Conservation (phyloP, 2,797 vertebrate genomes). For the Borostomias antarcticus region DNA sequence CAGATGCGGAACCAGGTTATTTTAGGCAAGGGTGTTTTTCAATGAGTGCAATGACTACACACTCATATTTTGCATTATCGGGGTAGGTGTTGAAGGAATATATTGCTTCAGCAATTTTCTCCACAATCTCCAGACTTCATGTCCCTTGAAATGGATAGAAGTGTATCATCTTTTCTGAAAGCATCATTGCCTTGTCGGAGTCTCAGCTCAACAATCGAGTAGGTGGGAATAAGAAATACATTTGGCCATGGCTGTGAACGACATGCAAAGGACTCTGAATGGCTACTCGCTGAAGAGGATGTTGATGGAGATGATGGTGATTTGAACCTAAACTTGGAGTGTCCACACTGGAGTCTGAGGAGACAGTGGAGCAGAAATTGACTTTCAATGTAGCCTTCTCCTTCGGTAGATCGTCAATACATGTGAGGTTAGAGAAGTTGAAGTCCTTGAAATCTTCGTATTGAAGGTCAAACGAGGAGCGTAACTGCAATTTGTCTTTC, state of each 20-base stretch:
- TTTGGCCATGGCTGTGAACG: conserved; percentile 10
- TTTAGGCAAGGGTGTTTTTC: conserved; percentile 25
- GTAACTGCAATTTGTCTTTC: too few relatives aligned
- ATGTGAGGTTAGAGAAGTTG: too few relatives aligned
- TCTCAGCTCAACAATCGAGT: conserved; percentile 16
- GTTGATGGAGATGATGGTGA: background rate
- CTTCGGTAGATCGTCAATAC: too few relatives aligned
- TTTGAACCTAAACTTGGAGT: conserved; percentile 5
- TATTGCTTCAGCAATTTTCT: conserved; percentile 17
- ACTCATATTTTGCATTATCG: conserved; percentile 16
- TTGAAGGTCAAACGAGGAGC: too few relatives aligned
- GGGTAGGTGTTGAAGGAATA: conserved; percentile 19
- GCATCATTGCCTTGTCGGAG: conserved; percentile 17
- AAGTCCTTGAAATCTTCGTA: too few relatives aligned
- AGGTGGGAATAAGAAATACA: conserved; percentile 13
- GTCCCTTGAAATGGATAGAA: conserved; percentile 16
- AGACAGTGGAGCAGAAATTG: too few relatives aligned
- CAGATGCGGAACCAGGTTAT: conserved; percentile 23
- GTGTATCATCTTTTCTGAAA: too few relatives aligned
- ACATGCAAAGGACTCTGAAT: too few relatives aligned
- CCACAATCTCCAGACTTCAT: conserved; percentile 29
- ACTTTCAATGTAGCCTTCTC: too few relatives aligned
- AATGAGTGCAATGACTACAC: conserved; percentile 23
- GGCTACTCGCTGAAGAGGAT: too few relatives aligned
- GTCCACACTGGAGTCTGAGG: background rate